Percentiles rank a stretch among this genome's conserved stretches.
These are phyloP conservation scores for Scotopteryx bipunctaria DNA, from an alignment of 2,888 invertebrate genomes.

Conservation along the genomic window DNA sequence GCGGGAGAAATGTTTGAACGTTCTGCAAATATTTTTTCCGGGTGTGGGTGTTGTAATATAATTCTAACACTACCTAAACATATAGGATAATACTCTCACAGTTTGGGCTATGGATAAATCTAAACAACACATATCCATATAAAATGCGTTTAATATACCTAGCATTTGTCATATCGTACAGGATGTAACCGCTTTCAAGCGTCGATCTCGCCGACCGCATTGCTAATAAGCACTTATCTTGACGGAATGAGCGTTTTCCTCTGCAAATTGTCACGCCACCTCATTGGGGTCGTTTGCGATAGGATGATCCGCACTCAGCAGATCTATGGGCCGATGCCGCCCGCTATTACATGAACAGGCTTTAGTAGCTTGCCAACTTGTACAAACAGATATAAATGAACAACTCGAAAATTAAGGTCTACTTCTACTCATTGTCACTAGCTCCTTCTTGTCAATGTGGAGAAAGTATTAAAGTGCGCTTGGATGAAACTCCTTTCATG, in stretches of 20 bases:
- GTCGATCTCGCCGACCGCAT: constrained; percentile 26
- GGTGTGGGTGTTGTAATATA: too few relatives aligned
- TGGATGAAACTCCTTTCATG: too few relatives aligned
- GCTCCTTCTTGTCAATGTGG: too few relatives aligned
- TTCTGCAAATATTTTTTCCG: too few relatives aligned
- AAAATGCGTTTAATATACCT: constrained; percentile 6
- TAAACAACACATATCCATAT: too few relatives aligned
- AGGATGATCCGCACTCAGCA: constrained; percentile 56
- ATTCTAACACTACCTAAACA: too few relatives aligned
- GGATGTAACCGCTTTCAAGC: constrained; percentile 24
- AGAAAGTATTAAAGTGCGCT: too few relatives aligned
- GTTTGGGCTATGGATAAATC: too few relatives aligned
- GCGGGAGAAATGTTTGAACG: too few relatives aligned
- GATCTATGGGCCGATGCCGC: constrained; percentile 46
- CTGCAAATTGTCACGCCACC: constrained; percentile 41
- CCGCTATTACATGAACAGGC: constrained; percentile 54
- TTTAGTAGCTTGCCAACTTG: neutral
- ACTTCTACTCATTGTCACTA: too few relatives aligned
- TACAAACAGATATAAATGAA: neutral
- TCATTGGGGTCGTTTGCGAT: constrained; percentile 40
- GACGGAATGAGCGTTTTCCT: constrained; percentile 34
- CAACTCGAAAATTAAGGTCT: neutral
- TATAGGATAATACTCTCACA: too few relatives aligned
- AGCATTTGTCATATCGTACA: constrained; percentile 13
- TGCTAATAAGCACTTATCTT: constrained; percentile 38